Conservation (phyloP, 2,888 invertebrate species). For the Deilephila porcellus region DNA sequence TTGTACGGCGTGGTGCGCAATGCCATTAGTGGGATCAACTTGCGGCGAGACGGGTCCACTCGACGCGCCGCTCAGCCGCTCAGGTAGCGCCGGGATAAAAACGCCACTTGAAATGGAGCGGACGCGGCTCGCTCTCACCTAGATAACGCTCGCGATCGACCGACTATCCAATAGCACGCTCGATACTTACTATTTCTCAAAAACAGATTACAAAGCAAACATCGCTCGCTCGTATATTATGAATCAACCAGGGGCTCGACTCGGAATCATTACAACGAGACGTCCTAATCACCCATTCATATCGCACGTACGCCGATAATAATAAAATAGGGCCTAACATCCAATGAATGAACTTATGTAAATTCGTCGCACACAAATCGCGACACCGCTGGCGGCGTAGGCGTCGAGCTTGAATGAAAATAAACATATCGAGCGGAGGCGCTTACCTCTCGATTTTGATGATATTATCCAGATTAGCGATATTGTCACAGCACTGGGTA, state of each 20-base stretch:
- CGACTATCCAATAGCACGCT: conserved; percentile 49
- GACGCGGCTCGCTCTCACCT: conserved; percentile 73
- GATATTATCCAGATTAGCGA: conserved; percentile 82
- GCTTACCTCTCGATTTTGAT: conserved; percentile 81
- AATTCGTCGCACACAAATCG: conserved; percentile 83
- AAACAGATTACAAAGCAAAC: conserved; percentile 44
- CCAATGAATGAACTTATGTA: conserved; percentile 82
- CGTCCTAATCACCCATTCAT: conserved; percentile 75
- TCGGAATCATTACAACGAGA: conserved; percentile 53
- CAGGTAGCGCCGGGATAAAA: conserved; percentile 82
- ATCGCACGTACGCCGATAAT: conserved; percentile 75
- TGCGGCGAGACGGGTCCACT: conserved; percentile 56
- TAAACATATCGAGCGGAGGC: conserved; percentile 62
- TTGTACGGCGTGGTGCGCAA: conserved; percentile 50
- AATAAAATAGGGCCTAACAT: conserved; percentile 76
- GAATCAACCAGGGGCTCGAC: conserved; percentile 56
- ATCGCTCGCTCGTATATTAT: conserved; percentile 48
- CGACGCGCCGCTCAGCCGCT: conserved; percentile 50
- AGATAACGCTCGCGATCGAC: conserved; percentile 67
- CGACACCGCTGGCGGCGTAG: conserved; percentile 78
- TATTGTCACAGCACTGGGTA: conserved; percentile 68
- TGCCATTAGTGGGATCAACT: conserved; percentile 65
- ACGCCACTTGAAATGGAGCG: conserved; percentile 79
- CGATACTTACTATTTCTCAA: conserved; percentile 47
- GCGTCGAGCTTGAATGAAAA: conserved; percentile 80